Base-by-base conservation (phyloP, 2,888 invertebrate species). In the Diogma glabrata region DNA sequence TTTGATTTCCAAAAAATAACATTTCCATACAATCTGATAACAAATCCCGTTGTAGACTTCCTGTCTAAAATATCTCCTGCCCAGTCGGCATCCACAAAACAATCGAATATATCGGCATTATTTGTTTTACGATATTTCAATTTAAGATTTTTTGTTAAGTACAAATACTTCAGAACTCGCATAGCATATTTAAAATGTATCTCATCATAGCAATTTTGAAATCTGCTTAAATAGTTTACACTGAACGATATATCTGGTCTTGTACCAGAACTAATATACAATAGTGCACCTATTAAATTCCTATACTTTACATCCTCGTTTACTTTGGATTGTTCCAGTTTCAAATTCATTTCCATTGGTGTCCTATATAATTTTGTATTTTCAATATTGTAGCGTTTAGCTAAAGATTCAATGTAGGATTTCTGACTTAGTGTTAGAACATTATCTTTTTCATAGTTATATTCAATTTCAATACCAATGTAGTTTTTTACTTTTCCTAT, bases 161-260 rank as follows among this genome's bases (percentile, higher is more conserved):
- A 60, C 30, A 64, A 57, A 51, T 64, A 63, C 55, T 62, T 61
- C 47, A 61, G 56, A 10, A 63, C 50, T n/a, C n/a, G n/a, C n/a
- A n/a, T n/a, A n/a, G n/a, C n/a, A n/a, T n/a, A n/a, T n/a, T n/a
- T n/a, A n/a, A n/a, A n/a, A n/a, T n/a, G n/a, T n/a, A n/a, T n/a
- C n/a, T n/a, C n/a, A n/a, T n/a, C n/a, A n/a, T n/a, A n/a, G 33
- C 33, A 33, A 53, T 54, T 63, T 59, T 66, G 64, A 53, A 57
- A 65, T 53, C 63, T 48, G 57, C 64, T 64, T 24, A 64, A 54
- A 49, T 64, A 65, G 55, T 65, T 65, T 5, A 64, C 62, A 53
- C 61, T 59, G 48, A 52, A 64, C 17, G 58, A 26, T 24, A 63
- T 55, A 54, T 64, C 63, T 51, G 61, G 61, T 53, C 63, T 57